Conservation (phyloP, 2,113 vertebrate genomes). For the Guaruba guarouba region DNA sequence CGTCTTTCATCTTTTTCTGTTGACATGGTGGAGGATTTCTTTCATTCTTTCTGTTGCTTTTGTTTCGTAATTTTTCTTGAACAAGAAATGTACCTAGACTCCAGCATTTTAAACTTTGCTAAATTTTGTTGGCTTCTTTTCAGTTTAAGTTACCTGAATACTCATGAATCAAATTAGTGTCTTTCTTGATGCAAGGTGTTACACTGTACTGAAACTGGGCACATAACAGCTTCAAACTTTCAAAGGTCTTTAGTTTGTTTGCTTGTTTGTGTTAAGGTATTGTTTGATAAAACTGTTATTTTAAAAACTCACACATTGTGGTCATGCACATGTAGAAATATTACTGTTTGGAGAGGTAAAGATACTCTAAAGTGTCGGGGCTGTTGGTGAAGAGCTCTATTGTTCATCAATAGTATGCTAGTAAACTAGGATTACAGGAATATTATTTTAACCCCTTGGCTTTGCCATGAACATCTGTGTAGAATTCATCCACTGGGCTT, state of each 20-base stretch:
- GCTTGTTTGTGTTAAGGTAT: neutral
- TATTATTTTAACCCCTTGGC: constrained; percentile 50
- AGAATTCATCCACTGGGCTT: neutral
- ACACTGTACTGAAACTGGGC: neutral
- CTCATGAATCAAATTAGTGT: neutral
- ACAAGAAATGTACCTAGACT: neutral
- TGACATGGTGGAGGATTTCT: neutral
- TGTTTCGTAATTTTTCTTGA: neutral
- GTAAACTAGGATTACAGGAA: neutral
- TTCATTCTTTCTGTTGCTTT: neutral
- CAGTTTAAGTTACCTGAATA: neutral
- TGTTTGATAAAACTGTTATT: neutral
- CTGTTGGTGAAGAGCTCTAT: neutral
- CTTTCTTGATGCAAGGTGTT: neutral
- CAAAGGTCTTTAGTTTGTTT: neutral
- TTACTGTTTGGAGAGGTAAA: neutral
- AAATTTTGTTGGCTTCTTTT: neutral
- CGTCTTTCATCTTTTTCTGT: neutral
- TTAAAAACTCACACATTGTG: neutral
- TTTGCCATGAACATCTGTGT: neutral
- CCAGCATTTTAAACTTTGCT: neutral
- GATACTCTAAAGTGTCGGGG: neutral
- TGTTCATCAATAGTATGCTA: neutral
- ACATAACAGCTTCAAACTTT: neutral
- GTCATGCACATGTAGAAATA: neutral